Base-by-base conservation (phyloP, 2,888 invertebrate genomes). In the Crocallis elinguaria region DNA sequence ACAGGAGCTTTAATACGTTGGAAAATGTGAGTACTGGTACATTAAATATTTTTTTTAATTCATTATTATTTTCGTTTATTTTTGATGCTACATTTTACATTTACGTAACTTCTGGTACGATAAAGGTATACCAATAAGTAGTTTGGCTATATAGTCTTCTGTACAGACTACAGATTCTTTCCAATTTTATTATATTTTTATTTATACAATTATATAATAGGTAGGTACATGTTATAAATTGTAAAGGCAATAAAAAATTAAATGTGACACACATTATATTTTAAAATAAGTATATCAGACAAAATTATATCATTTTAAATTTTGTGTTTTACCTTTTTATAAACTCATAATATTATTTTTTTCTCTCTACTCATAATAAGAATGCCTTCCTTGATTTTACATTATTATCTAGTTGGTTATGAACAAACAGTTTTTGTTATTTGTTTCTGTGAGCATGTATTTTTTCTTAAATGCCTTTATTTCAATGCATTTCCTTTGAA, bases 1-100 rank as follows among this genome's bases (percentile, higher is more conserved):
- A 91, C 75, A 80, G 89, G 76, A 75, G 88, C 62, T 89, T 82
- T 69, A 84, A 84, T 70, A 77, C 84, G 17, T 63, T 91, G 75
- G 90, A 91, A 73, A 90, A 91, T 84, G 90, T 91, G 54, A 90
- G 90, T 89, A 71, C 14, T 11, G 44, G 1, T 32, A 12, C 19
- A n/a, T 8, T n/a, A 45, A 4, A 39, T 21, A 27, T 29, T 23
- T 16, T 27, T 49, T 29, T 37, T 5, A 6, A n/a, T n/a, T n/a
- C n/a, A n/a, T n/a, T n/a, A n/a, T n/a, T n/a, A n/a, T n/a, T n/a
- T n/a, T n/a, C n/a, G n/a, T n/a, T n/a, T n/a, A n/a, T n/a, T n/a
- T n/a, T n/a, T n/a, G n/a, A n/a, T n/a, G n/a, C n/a, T n/a, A n/a
- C n/a, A n/a, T n/a, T n/a, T n/a, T n/a, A n/a, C n/a, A n/a, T n/a